Percentiles rank a stretch among this genome's conserved stretches.
Conservation (phyloP, 2,797 vertebrate species). For the Myotis planiceps region DNA sequence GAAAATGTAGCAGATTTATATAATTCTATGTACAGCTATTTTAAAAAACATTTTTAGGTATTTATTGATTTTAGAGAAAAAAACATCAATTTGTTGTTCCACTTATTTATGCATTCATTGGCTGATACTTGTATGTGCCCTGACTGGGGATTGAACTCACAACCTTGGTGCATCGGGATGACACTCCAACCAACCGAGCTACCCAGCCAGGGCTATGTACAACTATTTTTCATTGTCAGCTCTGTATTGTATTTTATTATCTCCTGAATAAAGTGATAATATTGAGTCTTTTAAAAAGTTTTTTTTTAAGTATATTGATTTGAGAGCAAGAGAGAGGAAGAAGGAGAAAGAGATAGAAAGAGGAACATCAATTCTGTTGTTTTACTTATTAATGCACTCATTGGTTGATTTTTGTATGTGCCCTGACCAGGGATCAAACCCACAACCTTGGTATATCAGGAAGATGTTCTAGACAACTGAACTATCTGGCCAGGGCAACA, state of each 20-base stretch:
- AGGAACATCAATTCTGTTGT: neutral
- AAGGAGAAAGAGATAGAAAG: neutral
- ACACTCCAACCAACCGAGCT: neutral
- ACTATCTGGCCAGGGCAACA: neutral
- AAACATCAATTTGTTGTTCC: neutral
- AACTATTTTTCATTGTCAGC: constrained; percentile 14
- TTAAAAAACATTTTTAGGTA: neutral
- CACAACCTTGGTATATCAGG: neutral
- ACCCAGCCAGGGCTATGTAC: neutral
- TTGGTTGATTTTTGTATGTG: neutral
- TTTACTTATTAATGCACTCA: neutral
- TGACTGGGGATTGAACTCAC: neutral
- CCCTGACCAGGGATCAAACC: neutral
- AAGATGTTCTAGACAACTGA: neutral
- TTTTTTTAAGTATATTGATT: neutral
- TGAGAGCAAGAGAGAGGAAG: neutral
- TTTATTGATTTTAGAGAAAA: neutral
- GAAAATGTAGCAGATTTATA: constrained; percentile 38
- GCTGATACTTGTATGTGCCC: neutral
- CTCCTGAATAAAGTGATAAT: constrained; percentile 62
- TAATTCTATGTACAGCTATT: neutral
- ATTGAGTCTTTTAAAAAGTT: neutral
- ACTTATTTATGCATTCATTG: neutral
- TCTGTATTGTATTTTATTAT: constrained; percentile 28
- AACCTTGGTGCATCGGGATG: neutral